Base-by-base conservation (phyloP, 2,797 vertebrate species). In the Pipistrellus nathusii region DNA sequence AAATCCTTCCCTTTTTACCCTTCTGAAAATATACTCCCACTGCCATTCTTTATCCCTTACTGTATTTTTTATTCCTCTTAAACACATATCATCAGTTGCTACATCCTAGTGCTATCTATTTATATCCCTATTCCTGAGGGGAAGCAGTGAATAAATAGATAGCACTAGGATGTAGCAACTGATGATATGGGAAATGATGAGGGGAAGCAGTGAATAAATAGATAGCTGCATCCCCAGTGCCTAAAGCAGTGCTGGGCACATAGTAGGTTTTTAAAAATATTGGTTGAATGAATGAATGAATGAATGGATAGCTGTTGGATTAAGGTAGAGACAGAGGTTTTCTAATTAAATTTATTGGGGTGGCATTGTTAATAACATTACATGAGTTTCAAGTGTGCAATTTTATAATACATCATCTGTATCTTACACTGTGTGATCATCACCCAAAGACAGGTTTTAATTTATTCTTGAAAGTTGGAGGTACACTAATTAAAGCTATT, bases 381-480 rank as follows among this genome's bases (percentile, higher is more conserved):
- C 13, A n/a, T 14, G 38, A 64, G 57, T 82, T 46, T 82, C 38
- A 82, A 64, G 27, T 82, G 55, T 44, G 8, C 38, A 62, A 12
- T 62, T 62, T 10, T 62, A 41, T 62, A 59, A 59, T 6, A 44
- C 55, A n/a, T 62, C 78, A 44, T 62, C 78, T 44, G 25, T 38
- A 62, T 27, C 44, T n/a, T 21, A 55, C 27, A 64, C 10, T 62
- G 57, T 46, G 57, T 21, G 44, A 14, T 82, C 59, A 48, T 44
- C 7, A 66, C 1, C 12, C 59, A 46, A 13, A 82, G 30, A 44
- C 17, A 81, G 73, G 17, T 62, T 83, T 87, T 68, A 71, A 66
- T 85, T 92, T 90, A 64, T 71, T 66, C 30, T 85, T 72, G 21
- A 91, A 81, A 82, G 23, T 55, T 72, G 12, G 23, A 66, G 21